Evolutionary conservation across 2,113 vertebrate genomes (phyloP).

Genomic region (Phyllostomus discolor): DNA sequence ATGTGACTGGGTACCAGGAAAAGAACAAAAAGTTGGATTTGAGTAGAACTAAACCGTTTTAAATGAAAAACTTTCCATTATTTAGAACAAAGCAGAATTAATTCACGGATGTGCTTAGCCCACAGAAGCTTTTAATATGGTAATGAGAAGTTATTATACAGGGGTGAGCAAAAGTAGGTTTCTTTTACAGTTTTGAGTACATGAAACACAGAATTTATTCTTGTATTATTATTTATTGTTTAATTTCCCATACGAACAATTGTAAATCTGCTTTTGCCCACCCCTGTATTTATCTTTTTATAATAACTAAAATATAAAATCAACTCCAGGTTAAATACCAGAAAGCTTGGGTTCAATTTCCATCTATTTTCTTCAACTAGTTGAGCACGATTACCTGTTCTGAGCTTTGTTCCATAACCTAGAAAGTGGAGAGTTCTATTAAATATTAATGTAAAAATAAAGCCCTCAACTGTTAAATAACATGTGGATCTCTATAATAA

Average conservation of each 20-base stretch:
- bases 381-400: background rate
- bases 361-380: slow-evolving; percentile 33
- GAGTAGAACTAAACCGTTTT: slow-evolving; percentile 26
- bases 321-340: slow-evolving; percentile 26
- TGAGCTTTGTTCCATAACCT: background rate
- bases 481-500: slow-evolving; percentile 11
- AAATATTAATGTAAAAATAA: background rate
- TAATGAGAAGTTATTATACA: background rate
- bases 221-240: no score
- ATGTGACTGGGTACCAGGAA: slow-evolving; percentile 66
- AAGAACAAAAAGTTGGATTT: slow-evolving; percentile 46
- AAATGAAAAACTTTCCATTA: slow-evolving; percentile 51
- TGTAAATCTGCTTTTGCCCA: no score
- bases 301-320: slow-evolving; percentile 50
- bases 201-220: no score
- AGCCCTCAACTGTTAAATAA: background rate
- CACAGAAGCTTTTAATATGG: background rate
- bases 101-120: slow-evolving; percentile 11
- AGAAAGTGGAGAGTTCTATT: background rate
- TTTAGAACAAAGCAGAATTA: slow-evolving; percentile 5
- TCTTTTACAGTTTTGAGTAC: no score
- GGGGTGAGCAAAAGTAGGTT: no score
- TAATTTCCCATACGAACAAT: no score
- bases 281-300: background rate
- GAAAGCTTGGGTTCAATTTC: background rate